Percentiles rank a stretch among this genome's conserved stretches.
phyloP scores from a whole-genome alignment of 1,140 invertebrate species.

The Sitobion miscanthi region DNA sequence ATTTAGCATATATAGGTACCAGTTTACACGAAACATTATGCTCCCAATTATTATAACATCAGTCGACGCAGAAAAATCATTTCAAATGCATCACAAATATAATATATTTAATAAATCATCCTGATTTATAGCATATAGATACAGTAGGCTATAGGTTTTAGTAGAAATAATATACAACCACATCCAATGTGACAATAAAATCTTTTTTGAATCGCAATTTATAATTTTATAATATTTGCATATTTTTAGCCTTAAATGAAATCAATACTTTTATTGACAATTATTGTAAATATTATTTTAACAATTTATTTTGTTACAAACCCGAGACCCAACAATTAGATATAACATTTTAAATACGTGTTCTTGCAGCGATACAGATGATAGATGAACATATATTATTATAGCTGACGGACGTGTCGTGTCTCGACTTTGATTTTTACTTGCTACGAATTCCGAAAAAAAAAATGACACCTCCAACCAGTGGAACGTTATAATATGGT shows the following conservation, averaged over 20 bases:
- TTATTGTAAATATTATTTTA: too few species aligned
- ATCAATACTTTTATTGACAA: too few species aligned
- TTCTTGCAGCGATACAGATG: too few species aligned
- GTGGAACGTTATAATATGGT: background rate
- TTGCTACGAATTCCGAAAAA: background rate
- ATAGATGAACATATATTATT: too few species aligned
- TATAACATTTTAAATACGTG: too few species aligned
- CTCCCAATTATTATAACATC: background rate
- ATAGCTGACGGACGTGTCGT: background rate
- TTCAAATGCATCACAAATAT: background rate
- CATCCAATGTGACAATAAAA: too few species aligned
- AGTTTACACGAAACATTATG: background rate
- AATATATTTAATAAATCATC: background rate
- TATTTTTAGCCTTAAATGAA: too few species aligned
- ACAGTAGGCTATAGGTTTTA: background rate
- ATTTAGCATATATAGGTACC: background rate
- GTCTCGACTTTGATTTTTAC: background rate
- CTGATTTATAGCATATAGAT: too few species aligned
- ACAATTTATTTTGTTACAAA: too few species aligned
- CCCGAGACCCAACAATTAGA: too few species aligned
- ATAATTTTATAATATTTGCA: too few species aligned
- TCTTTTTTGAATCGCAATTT: too few species aligned
- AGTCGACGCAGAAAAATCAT: background rate
- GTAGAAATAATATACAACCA: background rate
- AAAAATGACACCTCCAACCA: background rate